Conservation (phyloP, 2,888 invertebrate genomes). For the Malacosoma neustria region DNA sequence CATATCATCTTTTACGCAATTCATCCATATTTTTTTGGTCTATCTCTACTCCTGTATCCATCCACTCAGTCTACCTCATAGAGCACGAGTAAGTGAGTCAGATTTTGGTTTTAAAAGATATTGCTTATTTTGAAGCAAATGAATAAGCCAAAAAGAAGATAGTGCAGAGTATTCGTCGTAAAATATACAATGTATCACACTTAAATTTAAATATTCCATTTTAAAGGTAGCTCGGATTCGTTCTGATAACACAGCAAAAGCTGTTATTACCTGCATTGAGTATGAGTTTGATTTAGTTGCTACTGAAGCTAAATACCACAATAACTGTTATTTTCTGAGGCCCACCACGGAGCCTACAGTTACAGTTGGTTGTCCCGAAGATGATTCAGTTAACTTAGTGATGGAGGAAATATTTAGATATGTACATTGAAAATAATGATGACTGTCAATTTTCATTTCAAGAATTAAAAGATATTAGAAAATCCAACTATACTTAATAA, state of each 20-base stretch:
- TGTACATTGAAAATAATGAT: constrained; percentile 14
- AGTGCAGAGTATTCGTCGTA: no score
- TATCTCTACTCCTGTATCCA: no score
- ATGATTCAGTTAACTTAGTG: constrained; percentile 20
- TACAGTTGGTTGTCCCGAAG: constrained; percentile 31
- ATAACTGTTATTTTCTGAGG: constrained; percentile 27
- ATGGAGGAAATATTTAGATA: constrained; percentile 29
- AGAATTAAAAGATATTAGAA: constrained; percentile 12
- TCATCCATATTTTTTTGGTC: no score
- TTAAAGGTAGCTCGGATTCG: constrained; percentile 10
- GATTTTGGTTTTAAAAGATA: no score
- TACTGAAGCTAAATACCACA: constrained; percentile 30
- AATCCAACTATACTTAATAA: no score
- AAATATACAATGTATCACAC: constrained; percentile 19
- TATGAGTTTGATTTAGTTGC: constrained; percentile 18
- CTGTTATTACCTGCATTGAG: constrained; percentile 18
- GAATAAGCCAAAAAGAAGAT: no score
- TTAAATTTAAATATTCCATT: constrained; percentile 11
- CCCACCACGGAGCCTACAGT: constrained; percentile 24
- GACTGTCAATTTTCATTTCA: constrained; percentile 11
- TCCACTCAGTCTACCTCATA: no score
- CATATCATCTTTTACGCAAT: no score
- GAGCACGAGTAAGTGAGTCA: no score
- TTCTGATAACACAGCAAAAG: constrained; percentile 18
- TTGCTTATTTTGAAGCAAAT: no score